Conservation (phyloP, 1,140 invertebrate species). For the Eueides isabella region DNA sequence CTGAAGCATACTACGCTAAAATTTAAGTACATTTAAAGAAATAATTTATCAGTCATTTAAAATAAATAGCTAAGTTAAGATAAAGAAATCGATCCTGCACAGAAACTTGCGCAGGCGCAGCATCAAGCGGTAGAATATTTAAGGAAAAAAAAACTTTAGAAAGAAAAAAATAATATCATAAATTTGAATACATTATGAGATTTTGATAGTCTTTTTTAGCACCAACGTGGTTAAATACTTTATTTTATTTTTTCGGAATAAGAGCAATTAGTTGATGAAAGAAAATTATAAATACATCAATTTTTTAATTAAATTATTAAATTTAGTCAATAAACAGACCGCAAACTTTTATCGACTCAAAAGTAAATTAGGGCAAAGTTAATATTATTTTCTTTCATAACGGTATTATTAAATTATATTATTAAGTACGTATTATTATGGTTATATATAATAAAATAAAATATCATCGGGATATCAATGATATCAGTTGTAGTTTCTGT, state of each 20-base stretch:
- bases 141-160: background rate
- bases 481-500: no score
- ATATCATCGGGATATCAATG: no score
- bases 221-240: conserved; percentile 10
- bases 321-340: no score
- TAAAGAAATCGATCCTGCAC: background rate
- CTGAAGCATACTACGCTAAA: conserved; percentile 59
- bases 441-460: background rate
- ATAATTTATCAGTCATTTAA: conserved; percentile 14
- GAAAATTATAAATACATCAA: no score
- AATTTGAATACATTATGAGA: conserved; percentile 10
- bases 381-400: background rate
- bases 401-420: background rate
- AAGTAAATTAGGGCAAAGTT: no score
- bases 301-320: no score
- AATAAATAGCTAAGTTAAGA: conserved; percentile 10
- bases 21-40: conserved; percentile 56
- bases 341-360: no score
- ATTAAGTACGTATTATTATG: background rate
- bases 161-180: background rate
- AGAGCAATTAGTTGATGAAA: background rate
- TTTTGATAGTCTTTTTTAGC: conserved; percentile 15
- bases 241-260: background rate
- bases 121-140: background rate
- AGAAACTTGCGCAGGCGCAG: background rate